phyloP scores from a whole-genome alignment of 1,140 invertebrate genomes.

The Calephelis virginiensis region DNA sequence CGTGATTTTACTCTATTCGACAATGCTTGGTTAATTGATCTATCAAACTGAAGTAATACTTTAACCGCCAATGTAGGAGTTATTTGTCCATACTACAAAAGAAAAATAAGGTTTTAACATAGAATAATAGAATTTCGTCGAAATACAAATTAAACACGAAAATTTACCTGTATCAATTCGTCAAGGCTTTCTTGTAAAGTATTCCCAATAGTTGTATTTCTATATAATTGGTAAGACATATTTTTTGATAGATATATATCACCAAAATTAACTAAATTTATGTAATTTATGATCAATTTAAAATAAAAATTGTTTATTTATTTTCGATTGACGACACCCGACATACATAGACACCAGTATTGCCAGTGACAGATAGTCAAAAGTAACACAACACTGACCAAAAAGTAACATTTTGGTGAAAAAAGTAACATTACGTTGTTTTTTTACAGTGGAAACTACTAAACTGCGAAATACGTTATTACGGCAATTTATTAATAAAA shows the following conservation, averaged over 20 bases:
- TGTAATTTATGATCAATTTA: too few species aligned
- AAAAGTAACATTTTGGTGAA: too few species aligned
- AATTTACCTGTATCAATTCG: constrained; percentile 64
- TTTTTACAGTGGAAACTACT: too few species aligned
- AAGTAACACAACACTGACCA: too few species aligned
- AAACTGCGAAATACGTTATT: too few species aligned
- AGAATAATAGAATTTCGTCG: neutral
- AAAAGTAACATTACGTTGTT: too few species aligned
- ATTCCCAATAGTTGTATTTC: constrained; percentile 98
- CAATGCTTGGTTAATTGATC: constrained; percentile 96
- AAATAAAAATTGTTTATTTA: too few species aligned
- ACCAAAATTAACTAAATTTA: neutral
- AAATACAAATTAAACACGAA: constrained; percentile 28
- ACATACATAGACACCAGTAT: too few species aligned
- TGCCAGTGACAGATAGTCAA: too few species aligned
- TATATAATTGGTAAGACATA: constrained; percentile 97
- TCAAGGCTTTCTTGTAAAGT: constrained; percentile 94
- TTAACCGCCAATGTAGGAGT: constrained; percentile 94
- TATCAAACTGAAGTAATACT: constrained; percentile 97
- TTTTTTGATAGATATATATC: constrained; percentile 22
- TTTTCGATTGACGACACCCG: too few species aligned
- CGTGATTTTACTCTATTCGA: constrained; percentile 95
- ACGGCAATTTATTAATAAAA: too few species aligned
- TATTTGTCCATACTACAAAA: constrained; percentile 95
- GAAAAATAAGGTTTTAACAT: constrained; percentile 36